A percentile compares a stretch with the other conserved stretches of the same genome.
phyloP scores from a whole-genome alignment of 2,113 vertebrate species.

The Hemiprocne comata region DNA sequence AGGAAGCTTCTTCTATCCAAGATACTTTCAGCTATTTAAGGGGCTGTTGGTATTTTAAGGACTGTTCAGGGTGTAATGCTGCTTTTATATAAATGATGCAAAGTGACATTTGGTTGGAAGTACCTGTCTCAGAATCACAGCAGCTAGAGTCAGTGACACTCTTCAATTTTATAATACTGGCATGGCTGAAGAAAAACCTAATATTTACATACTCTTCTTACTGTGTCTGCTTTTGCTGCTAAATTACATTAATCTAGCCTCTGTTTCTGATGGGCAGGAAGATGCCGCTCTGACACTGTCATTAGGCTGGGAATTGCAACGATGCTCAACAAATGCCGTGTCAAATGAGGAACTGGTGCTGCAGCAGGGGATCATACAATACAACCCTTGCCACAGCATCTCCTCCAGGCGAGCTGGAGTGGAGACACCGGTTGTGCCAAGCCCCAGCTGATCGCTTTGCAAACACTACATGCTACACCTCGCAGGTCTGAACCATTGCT shows the following conservation, averaged over 20 bases:
- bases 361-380: neutral
- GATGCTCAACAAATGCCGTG: neutral
- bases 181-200: neutral
- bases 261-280: neutral
- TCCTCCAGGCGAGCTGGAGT: neutral
- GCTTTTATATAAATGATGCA: neutral
- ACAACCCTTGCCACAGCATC: neutral
- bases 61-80: neutral
- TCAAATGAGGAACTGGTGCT: neutral
- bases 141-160: neutral
- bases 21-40: constrained; percentile 7
- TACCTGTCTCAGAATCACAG: neutral
- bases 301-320: neutral
- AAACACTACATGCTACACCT: neutral
- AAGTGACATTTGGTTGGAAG: neutral
- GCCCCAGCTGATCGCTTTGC: neutral
- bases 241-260: neutral
- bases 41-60: neutral
- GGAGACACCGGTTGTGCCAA: neutral
- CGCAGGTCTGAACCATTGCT: neutral
- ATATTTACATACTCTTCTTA: neutral
- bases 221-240: neutral
- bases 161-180: neutral
- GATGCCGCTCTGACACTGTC: neutral
- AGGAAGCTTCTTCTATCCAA: neutral